Evolutionary conservation across 2,113 vertebrate species (phyloP).

Genomic region (Ophiodon elongatus): DNA sequence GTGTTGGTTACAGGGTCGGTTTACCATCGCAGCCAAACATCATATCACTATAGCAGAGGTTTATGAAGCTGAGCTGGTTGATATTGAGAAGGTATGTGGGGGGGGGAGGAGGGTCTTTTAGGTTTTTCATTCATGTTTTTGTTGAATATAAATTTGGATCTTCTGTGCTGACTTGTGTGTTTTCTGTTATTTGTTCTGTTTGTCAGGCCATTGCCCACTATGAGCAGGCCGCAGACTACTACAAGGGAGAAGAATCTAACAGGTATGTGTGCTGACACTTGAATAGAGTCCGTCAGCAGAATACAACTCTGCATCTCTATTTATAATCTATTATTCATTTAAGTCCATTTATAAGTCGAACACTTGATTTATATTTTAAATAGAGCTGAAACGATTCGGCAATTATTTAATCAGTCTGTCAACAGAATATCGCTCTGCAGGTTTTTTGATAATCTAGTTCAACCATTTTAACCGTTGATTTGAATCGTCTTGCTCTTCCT

Average conservation of each 20-base stretch:
- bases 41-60: conserved; percentile 99
- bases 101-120: background rate
- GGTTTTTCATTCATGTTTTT: background rate
- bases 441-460: background rate
- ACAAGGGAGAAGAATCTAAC: conserved; percentile 99
- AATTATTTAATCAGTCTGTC: background rate
- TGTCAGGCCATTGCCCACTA: conserved; percentile 96
- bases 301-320: too few relatives aligned
- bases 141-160: background rate
- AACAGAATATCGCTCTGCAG: background rate
- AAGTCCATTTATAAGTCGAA: too few relatives aligned
- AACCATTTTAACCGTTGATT: background rate
- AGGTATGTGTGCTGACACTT: too few relatives aligned
- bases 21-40: conserved; percentile 98
- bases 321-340: too few relatives aligned
- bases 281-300: too few relatives aligned
- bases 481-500: background rate
- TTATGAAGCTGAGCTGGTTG: conserved; percentile 96
- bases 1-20: conserved; percentile 88
- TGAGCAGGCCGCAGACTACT: conserved; percentile 98
- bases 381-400: background rate
- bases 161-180: background rate
- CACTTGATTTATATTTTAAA: too few relatives aligned
- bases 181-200: conserved; percentile 17
- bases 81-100: conserved; percentile 93